Evolutionary conservation across 2,113 vertebrate species (phyloP), one percentile per base, ranked within the genome.

Genomic region (Syngnathus scovelli): DNA sequence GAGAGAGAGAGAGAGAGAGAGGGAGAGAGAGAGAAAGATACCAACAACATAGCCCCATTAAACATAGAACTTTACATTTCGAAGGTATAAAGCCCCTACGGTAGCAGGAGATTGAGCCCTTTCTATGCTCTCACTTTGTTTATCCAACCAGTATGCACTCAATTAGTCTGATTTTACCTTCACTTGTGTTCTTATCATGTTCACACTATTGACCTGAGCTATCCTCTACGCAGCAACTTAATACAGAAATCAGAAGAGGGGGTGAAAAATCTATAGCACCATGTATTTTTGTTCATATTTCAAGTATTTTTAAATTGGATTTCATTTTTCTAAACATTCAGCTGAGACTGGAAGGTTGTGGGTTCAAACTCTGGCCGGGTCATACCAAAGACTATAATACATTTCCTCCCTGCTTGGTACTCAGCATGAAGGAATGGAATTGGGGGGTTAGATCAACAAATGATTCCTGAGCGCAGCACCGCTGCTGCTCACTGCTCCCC

Each of bases 51-150:
- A 33, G 27, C 27, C 27, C 27, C 27, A 54, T 61, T 76, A 27
- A 56, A 69, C 41, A 56, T 4, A 23, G 43, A 18, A 48, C 12
- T 36, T 78, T 64, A 74, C 63, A 64, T 15, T 56, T 67, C 39
- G 54, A 58, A 66, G 21, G 38, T 52, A 46, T 36, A 54, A 39
- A 46, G 54, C 54, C 62, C 63, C 27, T 48, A 54, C 64, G 69
- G 21, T 49, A 59, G 73, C 51, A 70, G 36, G 15, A 64, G 38
- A 63, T 68, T 69, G 63, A 82, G 75, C 72, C 80, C 64, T 77
- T 80, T 72, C 66, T 52, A 62, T 66, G 21, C 52, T 21, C 23
- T 55, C 52, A 54, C 33, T 66, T 27, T 18, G n/a, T 36, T 18
- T 48, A 10, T 64, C 55, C 10, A 23, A 27, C 46, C 61, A 19